Conservation (phyloP, 2,888 invertebrate species). For the Acleris cristana region DNA sequence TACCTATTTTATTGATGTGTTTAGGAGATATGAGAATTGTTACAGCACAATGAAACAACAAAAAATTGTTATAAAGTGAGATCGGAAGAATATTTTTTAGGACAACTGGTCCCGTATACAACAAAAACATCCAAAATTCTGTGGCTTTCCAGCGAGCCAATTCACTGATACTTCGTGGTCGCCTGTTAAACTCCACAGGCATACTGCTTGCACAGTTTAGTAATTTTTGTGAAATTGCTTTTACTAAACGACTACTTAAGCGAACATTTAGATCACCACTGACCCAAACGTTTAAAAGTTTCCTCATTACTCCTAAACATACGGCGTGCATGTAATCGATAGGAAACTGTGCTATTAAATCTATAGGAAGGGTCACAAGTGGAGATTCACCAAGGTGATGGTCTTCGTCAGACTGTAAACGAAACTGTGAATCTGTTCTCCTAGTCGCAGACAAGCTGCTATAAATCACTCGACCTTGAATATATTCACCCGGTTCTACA, state of each 20-base stretch:
- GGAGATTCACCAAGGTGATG: background rate
- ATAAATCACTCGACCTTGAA: conserved; percentile 8
- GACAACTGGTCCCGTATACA: conserved; percentile 12
- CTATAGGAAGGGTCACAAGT: background rate
- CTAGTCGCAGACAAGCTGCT: background rate
- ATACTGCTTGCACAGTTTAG: background rate
- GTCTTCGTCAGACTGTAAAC: background rate
- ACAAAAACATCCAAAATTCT: conserved; percentile 11
- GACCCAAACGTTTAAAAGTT: conserved; percentile 4
- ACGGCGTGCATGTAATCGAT: conserved; percentile 16
- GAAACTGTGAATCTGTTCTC: conserved; percentile 4
- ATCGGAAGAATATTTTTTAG: background rate
- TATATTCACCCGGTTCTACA: conserved; percentile 7
- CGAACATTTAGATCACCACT: background rate
- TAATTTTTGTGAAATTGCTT: background rate
- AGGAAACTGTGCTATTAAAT: conserved; percentile 1
- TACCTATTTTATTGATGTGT: conserved; percentile 6
- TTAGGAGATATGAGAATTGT: conserved; percentile 7
- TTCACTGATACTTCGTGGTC: conserved; percentile 8
- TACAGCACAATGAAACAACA: conserved; percentile 9
- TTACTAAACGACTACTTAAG: conserved; percentile 1
- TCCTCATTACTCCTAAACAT: conserved; percentile 11
- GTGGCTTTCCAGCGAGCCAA: conserved; percentile 18
- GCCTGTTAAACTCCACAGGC: conserved; percentile 17
- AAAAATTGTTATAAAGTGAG: background rate